These are phyloP conservation scores for Tarsius wallacei DNA, from an alignment of 2,797 vertebrate genomes.

Conservation along the genomic window DNA sequence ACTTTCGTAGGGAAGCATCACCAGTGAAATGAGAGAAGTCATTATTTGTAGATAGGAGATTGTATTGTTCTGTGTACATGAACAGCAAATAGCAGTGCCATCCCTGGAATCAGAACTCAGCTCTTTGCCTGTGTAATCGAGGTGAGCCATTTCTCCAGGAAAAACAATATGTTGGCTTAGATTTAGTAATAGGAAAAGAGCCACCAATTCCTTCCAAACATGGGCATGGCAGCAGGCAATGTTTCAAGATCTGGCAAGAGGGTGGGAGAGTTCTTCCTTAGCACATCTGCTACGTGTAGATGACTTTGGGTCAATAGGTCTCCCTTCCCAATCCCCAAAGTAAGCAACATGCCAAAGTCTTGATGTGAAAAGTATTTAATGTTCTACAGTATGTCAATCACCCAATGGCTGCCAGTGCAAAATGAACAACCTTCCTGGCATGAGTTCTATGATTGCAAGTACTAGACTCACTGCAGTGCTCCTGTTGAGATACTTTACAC, in stretches of 20 bases:
- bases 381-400: not conserved
- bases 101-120: not conserved
- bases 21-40: not conserved
- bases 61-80: not conserved
- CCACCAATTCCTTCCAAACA: not conserved
- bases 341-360: not conserved
- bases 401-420: not conserved
- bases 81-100: not conserved
- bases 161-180: not conserved
- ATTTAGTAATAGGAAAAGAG: not conserved
- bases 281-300: not conserved
- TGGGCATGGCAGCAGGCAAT: fast-evolving
- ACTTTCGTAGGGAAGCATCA: not conserved
- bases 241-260: not conserved
- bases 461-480: not conserved
- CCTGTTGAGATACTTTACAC: fast-evolving
- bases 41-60: not conserved
- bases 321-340: fast-evolving
- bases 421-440: fast-evolving
- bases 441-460: not conserved
- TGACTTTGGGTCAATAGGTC: not conserved
- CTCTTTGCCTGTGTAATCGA: not conserved
- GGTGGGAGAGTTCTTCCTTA: not conserved
- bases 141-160: not conserved
- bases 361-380: not conserved